phyloP scores from a whole-genome alignment of 1,140 invertebrate genomes.

The Brachionus asplanchnoidis region DNA sequence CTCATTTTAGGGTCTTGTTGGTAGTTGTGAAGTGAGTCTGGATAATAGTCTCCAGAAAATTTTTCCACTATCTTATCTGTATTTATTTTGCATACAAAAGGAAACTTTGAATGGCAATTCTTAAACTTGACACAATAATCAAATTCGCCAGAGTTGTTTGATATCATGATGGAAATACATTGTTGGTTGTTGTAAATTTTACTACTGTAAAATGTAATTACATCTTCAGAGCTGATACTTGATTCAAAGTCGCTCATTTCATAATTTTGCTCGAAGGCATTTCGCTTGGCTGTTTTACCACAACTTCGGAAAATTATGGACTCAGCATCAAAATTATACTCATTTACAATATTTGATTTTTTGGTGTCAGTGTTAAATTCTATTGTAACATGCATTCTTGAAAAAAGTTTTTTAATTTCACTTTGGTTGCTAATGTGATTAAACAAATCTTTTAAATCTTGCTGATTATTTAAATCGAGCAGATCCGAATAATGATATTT shows the following conservation, averaged over 20 bases:
- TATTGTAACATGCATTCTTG: neutral
- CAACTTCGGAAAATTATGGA: neutral
- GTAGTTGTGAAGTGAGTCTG: constrained; percentile 56
- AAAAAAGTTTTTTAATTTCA: neutral
- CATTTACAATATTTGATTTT: neutral
- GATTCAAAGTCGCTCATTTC: neutral
- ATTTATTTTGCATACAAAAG: constrained; percentile 23
- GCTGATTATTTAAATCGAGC: constrained; percentile 7
- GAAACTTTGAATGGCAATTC: neutral
- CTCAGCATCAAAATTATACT: neutral
- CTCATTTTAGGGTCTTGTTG: constrained; percentile 71
- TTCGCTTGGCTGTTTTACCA: neutral
- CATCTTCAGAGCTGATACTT: neutral
- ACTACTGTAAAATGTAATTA: neutral
- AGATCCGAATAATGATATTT: constrained; percentile 3
- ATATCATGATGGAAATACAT: neutral
- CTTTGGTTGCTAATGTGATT: neutral
- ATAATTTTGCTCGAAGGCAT: neutral
- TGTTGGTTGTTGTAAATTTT: neutral
- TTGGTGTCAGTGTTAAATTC: neutral
- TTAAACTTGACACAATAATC: neutral
- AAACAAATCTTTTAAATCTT: neutral
- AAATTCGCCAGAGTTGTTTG: neutral
- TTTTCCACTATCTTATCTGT: neutral
- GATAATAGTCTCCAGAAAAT: constrained; percentile 5